These are phyloP conservation scores for Oreochromis mossambicus DNA, from an alignment of 2,797 vertebrate genomes.

Conservation along the genomic window DNA sequence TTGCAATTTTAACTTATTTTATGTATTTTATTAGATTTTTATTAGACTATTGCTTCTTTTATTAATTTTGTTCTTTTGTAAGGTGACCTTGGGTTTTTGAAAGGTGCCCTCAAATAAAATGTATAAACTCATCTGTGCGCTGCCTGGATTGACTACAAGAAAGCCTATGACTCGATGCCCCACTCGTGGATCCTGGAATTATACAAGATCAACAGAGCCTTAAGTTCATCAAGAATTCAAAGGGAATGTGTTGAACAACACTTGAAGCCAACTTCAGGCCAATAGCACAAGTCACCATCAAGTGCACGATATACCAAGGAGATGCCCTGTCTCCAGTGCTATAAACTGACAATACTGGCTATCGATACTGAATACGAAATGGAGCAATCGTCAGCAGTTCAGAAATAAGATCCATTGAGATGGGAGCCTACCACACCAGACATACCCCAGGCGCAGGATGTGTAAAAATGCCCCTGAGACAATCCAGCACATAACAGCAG, in stretches of 20 bases:
- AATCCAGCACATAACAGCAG: not conserved
- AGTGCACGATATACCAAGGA: not conserved
- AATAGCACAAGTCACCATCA: not conserved
- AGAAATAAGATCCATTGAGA: not conserved
- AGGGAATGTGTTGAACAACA: not conserved
- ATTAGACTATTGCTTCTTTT: too few species aligned
- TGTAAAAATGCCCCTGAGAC: not conserved
- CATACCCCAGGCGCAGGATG: not conserved
- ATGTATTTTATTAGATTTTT: too few species aligned
- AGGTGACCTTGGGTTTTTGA: too few species aligned
- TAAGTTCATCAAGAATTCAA: not conserved
- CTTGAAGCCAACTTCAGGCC: not conserved
- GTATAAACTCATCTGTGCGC: not conserved
- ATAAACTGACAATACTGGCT: not conserved
- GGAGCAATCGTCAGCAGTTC: not conserved
- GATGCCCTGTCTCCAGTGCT: not conserved
- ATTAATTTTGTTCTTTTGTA: too few species aligned
- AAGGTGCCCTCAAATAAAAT: too few species aligned
- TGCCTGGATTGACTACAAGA: not conserved
- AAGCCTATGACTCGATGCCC: not conserved
- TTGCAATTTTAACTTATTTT: too few species aligned
- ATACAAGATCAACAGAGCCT: not conserved
- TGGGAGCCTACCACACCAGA: not conserved
- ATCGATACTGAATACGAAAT: not conserved
- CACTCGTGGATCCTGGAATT: not conserved